Evolutionary conservation across 2,888 invertebrate genomes (phyloP), one percentile per base, ranked within the genome.

Genomic region (Drosophila sordidapex): DNA sequence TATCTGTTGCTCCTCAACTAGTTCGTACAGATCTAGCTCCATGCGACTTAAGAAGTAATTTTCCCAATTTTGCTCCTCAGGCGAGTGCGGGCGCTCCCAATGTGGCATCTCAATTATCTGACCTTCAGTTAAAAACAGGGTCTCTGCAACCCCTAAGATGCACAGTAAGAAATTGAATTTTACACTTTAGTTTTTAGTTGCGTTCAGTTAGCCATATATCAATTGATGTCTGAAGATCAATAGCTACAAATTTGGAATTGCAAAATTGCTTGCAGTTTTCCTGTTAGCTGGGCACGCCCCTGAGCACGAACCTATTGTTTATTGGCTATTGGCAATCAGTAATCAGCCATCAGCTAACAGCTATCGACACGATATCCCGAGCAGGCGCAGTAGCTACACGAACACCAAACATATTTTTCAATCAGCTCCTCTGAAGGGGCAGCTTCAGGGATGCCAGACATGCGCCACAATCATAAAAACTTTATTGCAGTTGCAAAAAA

Each of bases 331-430:
- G 76, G 68, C 68, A 31, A 75, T 80, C 59, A 29, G 27, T 27
- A 15, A 49, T 35, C 49, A 40, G 64, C 48, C 18, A 66, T 63
- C 65, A 33, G 33, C 33, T 33, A 33, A 10, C 48, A 63, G 64
- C 48, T 21, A 66, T 63, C 65, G 52, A 66, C 66, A 48, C 49
- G 38, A 13, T n/a, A 54, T 40, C 43, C 46, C 61, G 84, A 78
- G 86, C 85, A 88, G 78, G 85, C 85, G 85, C 85, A 85, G 76
- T 87, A 74, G 82, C 49, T 11, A 36, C n/a, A 15, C 57, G 31
- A 40, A 15, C 7, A 21, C 40, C 56, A 21, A 56, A 4, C 40
- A 31, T 27, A 52, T 46, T 71, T 69, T 61, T 61, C 70, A 57
- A 58, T 71, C 76, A 62, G 61, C n/a, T 10, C 10, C n/a, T 25